These are phyloP conservation scores for Mythimna impura DNA, from an alignment of 2,888 invertebrate species.

Conservation along the genomic window DNA sequence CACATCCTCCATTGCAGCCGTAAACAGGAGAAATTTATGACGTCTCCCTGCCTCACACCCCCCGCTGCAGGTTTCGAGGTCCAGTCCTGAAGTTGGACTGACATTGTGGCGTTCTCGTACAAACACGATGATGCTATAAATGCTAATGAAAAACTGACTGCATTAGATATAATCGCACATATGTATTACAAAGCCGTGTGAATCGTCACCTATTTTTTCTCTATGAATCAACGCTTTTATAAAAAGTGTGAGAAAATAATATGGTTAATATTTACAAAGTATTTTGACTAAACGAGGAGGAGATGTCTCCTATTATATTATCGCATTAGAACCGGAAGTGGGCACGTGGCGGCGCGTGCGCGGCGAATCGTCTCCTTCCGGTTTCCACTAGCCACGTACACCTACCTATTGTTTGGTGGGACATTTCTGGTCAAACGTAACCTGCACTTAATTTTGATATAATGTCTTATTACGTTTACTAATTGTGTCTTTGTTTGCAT, in stretches of 20 bases:
- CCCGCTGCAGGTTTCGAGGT: too few relatives aligned
- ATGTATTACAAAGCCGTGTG: constrained; percentile 39
- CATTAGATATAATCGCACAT: background rate
- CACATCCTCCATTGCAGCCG: too few relatives aligned
- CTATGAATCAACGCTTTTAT: constrained; percentile 43
- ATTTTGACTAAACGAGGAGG: constrained; percentile 80
- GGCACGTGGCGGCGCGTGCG: constrained; percentile 86
- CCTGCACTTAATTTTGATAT: constrained; percentile 50
- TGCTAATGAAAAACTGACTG: background rate
- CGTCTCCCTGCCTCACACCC: too few relatives aligned
- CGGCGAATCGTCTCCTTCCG: constrained; percentile 87
- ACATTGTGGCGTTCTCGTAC: too few relatives aligned
- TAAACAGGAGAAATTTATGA: too few relatives aligned
- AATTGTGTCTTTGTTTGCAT: constrained; percentile 23
- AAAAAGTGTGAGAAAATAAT: constrained; percentile 76
- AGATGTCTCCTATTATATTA: constrained; percentile 90
- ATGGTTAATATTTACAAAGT: constrained; percentile 71
- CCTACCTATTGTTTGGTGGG: constrained; percentile 59
- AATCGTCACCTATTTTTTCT: constrained; percentile 37
- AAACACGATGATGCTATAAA: too few relatives aligned
- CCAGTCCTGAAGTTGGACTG: too few relatives aligned
- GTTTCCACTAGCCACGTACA: constrained; percentile 63
- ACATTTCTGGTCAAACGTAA: constrained; percentile 54
- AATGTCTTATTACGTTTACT: constrained; percentile 35
- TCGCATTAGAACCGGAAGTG: constrained; percentile 86